Conservation (phyloP, 2,888 invertebrate species). For the Spilarctia lutea region DNA sequence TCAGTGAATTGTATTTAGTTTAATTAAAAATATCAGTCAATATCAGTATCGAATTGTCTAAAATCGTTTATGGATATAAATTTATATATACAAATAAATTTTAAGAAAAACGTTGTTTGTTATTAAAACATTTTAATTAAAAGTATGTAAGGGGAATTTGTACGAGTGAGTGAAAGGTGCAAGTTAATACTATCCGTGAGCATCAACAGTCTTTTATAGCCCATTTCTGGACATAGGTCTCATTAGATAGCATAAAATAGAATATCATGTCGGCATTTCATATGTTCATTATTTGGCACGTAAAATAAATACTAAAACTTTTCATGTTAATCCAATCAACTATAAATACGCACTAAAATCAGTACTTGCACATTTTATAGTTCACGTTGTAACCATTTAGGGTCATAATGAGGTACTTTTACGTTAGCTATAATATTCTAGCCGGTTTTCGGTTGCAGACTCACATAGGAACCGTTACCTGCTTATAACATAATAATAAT, state of each 20-base stretch:
- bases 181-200: no score
- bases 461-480: constrained; percentile 30
- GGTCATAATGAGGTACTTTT: constrained; percentile 37
- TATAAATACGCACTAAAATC: constrained; percentile 33
- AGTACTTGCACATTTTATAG: constrained; percentile 40
- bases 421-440: constrained; percentile 36
- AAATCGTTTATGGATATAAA: no score
- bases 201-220: neutral
- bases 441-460: constrained; percentile 34
- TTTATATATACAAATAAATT: no score
- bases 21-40: no score
- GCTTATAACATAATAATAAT: constrained; percentile 32
- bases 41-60: no score
- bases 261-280: neutral
- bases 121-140: no score
- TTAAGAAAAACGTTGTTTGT: no score
- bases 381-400: constrained; percentile 36
- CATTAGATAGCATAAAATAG: no score
- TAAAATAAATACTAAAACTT: neutral
- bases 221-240: neutral
- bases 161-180: no score
- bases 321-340: constrained; percentile 13
- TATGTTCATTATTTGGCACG: neutral
- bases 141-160: no score
- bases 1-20: no score